phyloP scores from a whole-genome alignment of 2,888 invertebrate species.

The Ornithoptera alexandrae region DNA sequence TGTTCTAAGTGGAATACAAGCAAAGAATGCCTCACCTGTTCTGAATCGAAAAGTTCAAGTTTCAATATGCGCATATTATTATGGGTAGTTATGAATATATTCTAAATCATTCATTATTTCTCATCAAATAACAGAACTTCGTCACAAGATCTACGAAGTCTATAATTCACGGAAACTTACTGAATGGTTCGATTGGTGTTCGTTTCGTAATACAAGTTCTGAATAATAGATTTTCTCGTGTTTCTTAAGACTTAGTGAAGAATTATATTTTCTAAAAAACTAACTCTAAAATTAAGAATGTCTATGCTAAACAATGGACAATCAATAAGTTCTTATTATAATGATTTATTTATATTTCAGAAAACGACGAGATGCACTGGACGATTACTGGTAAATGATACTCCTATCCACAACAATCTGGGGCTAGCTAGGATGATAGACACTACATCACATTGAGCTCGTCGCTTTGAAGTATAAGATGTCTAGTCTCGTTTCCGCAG shows the following conservation, averaged over 20 bases:
- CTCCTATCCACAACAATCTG: too few relatives aligned
- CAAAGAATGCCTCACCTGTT: constrained; percentile 19
- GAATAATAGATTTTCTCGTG: neutral
- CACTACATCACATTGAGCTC: too few relatives aligned
- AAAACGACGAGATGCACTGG: too few relatives aligned
- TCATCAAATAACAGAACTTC: neutral
- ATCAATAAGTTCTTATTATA: too few relatives aligned
- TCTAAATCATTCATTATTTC: neutral
- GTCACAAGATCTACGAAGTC: neutral
- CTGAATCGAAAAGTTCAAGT: constrained; percentile 21
- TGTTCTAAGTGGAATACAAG: constrained; percentile 12
- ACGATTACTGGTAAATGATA: too few relatives aligned
- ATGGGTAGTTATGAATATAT: constrained; percentile 3
- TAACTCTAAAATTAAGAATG: neutral
- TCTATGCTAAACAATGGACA: too few relatives aligned
- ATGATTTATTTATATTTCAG: too few relatives aligned
- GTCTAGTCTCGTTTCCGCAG: too few relatives aligned
- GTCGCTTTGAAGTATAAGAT: too few relatives aligned
- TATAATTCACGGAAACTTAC: constrained; percentile 8
- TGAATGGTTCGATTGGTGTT: constrained; percentile 12
- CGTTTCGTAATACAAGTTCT: constrained; percentile 3
- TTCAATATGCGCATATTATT: constrained; percentile 15
- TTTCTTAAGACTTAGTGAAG: neutral
- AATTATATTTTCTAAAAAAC: neutral
- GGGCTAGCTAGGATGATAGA: too few relatives aligned